Base-by-base conservation (phyloP, 2,797 vertebrate genomes). In the Phaenicophaeus curvirostris region DNA sequence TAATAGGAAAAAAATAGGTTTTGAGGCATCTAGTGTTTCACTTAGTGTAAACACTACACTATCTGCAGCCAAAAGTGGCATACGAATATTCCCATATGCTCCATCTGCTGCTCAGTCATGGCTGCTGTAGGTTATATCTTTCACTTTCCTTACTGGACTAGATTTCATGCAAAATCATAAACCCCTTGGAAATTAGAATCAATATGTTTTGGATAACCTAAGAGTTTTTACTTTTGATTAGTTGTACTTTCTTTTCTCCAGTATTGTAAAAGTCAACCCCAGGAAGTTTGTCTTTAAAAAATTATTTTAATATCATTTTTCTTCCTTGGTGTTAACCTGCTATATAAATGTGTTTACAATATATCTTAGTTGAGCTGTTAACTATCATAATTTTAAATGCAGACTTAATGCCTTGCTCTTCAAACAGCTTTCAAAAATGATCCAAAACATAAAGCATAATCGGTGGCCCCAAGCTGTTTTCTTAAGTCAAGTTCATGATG, bases 361-460 rank as follows among this genome's bases (percentile, higher is more conserved):
- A 50, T 73, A 79, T 10, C 71, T 79, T 87, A 65, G 3, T 71
- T 88, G 82, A 96, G 51, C 76, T 87, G 31, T 87, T 95, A 50
- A 59, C 31, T 63, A 58, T 71, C 58, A 51, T 50, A 57, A 92
- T 94, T 95, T 78, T 24, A 85, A 84, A 80, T 82, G n/a, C 68
- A 86, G 66, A 39, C 15, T 37, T 93, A 85, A 88, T 86, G 81
- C 63, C 27, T 84, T 73, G 58, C 37, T 87, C 13, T 51, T 55
- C 42, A 58, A 78, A 76, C 93, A 94, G 80, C 80, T 92, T 91
- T 91, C 80, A 83, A 80, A 96, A 89, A 80, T 59, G 18, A 81
- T 96, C 72, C 82, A 85, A 90, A 93, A 80, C 88, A 92, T 76
- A 93, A 95, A 95, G 87, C 66, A 91, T 91, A 85, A 97, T 96